These are phyloP conservation scores for Protaetia brevitarsis DNA, from an alignment of 1,140 invertebrate genomes.

Conservation along the genomic window DNA sequence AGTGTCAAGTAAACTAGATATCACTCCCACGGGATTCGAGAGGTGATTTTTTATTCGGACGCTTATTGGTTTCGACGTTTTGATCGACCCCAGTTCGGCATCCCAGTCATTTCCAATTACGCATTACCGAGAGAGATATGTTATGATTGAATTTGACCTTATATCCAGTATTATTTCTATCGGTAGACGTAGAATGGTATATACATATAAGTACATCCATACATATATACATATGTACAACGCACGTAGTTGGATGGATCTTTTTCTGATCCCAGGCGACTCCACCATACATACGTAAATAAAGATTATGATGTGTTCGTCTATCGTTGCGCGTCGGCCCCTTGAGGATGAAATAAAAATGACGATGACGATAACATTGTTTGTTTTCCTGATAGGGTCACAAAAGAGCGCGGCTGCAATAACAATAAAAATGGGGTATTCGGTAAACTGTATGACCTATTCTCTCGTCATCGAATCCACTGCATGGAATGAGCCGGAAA, in stretches of 20 bases:
- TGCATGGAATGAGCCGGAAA: not conserved
- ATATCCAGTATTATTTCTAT: not conserved
- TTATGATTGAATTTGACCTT: conserved; percentile 1
- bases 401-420: not conserved
- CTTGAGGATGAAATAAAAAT: not conserved
- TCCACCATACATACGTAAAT: not conserved
- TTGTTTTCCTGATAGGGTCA: not conserved
- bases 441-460: not conserved
- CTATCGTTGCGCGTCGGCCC: not conserved
- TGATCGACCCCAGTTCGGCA: conserved; percentile 36
- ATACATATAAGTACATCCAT: not conserved
- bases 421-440: not conserved
- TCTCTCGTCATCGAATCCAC: no score
- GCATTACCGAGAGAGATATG: not conserved
- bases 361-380: conserved; percentile 4
- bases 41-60: conserved; percentile 35
- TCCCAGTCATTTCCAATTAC: conserved; percentile 34
- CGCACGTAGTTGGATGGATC: not conserved
- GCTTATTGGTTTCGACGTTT: conserved; percentile 35
- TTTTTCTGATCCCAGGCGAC: not conserved
- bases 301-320: not conserved
- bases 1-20: conserved; percentile 26
- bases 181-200: no score
- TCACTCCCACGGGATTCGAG: conserved; percentile 29
- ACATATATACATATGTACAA: not conserved